Base-by-base conservation (phyloP, 1,140 invertebrate genomes). In the Drosophila kohkoa region DNA sequence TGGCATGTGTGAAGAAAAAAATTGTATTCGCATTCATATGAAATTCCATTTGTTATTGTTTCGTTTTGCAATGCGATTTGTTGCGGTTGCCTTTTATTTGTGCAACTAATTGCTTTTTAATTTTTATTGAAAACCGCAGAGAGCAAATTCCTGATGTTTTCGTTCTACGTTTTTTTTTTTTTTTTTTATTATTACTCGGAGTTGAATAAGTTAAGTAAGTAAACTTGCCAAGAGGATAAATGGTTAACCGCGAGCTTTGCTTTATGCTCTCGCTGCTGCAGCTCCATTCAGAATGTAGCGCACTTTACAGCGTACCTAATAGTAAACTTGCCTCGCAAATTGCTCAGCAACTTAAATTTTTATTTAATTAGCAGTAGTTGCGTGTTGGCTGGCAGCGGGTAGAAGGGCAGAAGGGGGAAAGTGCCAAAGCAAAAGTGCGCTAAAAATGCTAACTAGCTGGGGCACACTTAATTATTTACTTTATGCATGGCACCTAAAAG, bases 401-500 rank as follows among this genome's bases (percentile, higher is more conserved):
- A 13, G 1, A 8, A 1, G 2, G 4, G 6, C 6, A 30, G 8
- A 57, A n/a, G 13, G 8, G 38, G 38, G 58, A 45, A 32, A 62
- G 70, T 15, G 35, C 30, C n/a, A 60, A 11, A 54, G 65, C 49
- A 69, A 51, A 70, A 74, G 63, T 57, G 75, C 71, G 70, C 68
- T 76, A 63, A 87, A 87, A 89, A 88, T 89, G 85, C 81, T 88
- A 88, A 88, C 85, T 83, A 88, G 83, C 77, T 82, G 80, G 52
- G 20, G 65, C 83, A 68, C 80, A 87, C 83, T 87, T 87, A 87
- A 87, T 87, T 87, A 87, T 88, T 88, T 83, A 87, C 85, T 87
- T 87, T 87, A 87, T 87, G 83, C 83, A 82, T 83, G 80, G 77
- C 83, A 87, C 81, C 85, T 83, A 85, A 81, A 68, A 75, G 81